phyloP scores from a whole-genome alignment of 2,797 vertebrate species.

The Alosa sapidissima region DNA sequence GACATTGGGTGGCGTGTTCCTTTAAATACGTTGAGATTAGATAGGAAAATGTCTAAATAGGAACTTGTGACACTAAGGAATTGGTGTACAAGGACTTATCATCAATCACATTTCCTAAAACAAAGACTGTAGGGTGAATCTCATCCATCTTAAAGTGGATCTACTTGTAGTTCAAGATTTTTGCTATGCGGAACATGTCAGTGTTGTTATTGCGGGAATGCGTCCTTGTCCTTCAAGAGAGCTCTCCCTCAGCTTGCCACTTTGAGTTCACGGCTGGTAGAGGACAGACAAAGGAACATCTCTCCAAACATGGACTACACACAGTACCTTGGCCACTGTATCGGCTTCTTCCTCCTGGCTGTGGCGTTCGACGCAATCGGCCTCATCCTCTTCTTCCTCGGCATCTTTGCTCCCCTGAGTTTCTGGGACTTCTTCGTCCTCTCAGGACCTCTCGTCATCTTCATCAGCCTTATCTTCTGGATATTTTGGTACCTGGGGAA shows the following conservation, averaged over 20 bases:
- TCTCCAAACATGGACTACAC: not conserved
- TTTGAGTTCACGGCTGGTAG: not conserved
- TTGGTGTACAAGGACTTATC: not conserved
- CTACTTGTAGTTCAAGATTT: not conserved
- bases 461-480: slow-evolving; percentile 81
- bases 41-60: too few relatives aligned
- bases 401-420: slow-evolving; percentile 64
- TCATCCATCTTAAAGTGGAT: not conserved
- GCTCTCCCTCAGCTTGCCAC: not conserved
- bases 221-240: not conserved
- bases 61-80: not conserved
- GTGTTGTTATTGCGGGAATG: not conserved
- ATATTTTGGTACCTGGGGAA: slow-evolving; percentile 80
- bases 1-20: too few relatives aligned
- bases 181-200: not conserved
- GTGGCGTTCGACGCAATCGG: slow-evolving; percentile 68
- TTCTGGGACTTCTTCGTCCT: slow-evolving; percentile 83
- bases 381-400: slow-evolving; percentile 73
- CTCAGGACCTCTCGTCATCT: slow-evolving; percentile 70
- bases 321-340: slow-evolving; percentile 59
- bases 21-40: too few relatives aligned
- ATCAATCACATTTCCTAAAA: not conserved
- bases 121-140: not conserved
- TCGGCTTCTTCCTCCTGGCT: slow-evolving; percentile 61
- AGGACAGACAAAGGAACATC: not conserved